Percentiles rank a stretch among this genome's conserved stretches.
Evolutionary conservation across 1,140 invertebrate genomes (phyloP).

Genomic region (Onthophagus taurus): DNA sequence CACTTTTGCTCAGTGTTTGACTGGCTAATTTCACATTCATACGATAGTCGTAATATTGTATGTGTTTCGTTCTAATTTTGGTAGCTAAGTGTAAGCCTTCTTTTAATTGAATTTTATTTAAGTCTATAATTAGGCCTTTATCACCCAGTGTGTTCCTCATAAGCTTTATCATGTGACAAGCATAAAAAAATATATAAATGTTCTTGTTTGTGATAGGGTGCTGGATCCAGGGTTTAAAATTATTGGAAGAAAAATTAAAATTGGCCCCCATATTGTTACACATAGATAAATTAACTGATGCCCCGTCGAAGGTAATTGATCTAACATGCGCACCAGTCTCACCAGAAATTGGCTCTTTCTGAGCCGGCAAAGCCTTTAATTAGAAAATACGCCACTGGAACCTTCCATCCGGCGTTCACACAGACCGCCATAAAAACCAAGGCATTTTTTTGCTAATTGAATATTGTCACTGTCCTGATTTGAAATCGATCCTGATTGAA

Average conservation of each 20-base stretch:
- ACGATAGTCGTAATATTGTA: conserved; percentile 18
- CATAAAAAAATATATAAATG: too few species aligned
- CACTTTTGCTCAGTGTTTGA: conserved; percentile 19
- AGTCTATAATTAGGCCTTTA: conserved; percentile 11
- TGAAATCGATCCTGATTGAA: too few species aligned
- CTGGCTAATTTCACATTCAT: conserved; percentile 20
- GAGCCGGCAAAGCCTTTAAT: conserved; percentile 19
- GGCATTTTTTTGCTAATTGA: conserved; percentile 29
- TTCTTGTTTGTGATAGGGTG: conserved; percentile 18
- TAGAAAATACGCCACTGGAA: conserved; percentile 34
- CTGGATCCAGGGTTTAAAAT: conserved; percentile 23
- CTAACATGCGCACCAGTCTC: conserved; percentile 17
- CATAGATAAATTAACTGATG: conserved; percentile 25
- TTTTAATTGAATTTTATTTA: conserved; percentile 15
- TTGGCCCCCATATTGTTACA: conserved; percentile 20
- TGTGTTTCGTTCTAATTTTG: conserved; percentile 22
- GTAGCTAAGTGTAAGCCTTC: conserved; percentile 18
- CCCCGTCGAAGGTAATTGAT: conserved; percentile 34
- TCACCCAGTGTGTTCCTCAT: conserved; percentile 22
- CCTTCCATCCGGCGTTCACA: conserved; percentile 30
- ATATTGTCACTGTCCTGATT: conserved; percentile 19
- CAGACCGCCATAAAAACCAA: conserved; percentile 31
- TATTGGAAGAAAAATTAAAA: conserved; percentile 16
- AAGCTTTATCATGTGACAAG: conserved; percentile 27
- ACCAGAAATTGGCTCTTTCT: conserved; percentile 23